A percentile compares a stretch with the other conserved stretches of the same genome.
Conservation (phyloP, 2,888 invertebrate species). For the Plebejus argus region DNA sequence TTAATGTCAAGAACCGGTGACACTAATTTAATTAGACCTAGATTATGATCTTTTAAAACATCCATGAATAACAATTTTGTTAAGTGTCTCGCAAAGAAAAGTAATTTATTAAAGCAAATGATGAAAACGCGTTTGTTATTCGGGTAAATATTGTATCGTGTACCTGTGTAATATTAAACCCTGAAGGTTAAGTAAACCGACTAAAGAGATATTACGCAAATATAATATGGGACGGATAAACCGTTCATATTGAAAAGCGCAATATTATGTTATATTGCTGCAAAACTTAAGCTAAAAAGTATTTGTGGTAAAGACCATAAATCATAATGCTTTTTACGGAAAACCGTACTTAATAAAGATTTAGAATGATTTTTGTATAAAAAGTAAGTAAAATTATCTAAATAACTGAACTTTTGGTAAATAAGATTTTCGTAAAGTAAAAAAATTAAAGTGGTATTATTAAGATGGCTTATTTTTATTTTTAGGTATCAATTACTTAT, state of each 20-base stretch:
- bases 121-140: neutral
- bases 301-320: too few species aligned
- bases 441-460: too few species aligned
- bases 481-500: too few species aligned
- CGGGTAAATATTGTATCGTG: neutral
- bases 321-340: too few species aligned
- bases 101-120: neutral
- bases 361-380: too few species aligned
- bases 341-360: too few species aligned
- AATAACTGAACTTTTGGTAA: too few species aligned
- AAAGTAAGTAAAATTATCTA: too few species aligned
- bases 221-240: neutral
- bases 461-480: too few species aligned
- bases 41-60: slow-evolving; percentile 63
- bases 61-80: slow-evolving; percentile 15
- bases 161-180: neutral
- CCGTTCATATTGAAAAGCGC: neutral
- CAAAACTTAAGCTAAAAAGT: too few species aligned
- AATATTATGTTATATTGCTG: too few species aligned
- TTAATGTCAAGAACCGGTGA: slow-evolving; percentile 65
- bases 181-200: neutral
- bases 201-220: neutral
- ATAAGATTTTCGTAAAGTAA: too few species aligned
- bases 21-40: slow-evolving; percentile 69
- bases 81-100: slow-evolving; percentile 11